A percentile compares a stretch with the other conserved stretches of the same genome.
phyloP scores from a whole-genome alignment of 1,140 invertebrate genomes.

The Pissodes strobi region DNA sequence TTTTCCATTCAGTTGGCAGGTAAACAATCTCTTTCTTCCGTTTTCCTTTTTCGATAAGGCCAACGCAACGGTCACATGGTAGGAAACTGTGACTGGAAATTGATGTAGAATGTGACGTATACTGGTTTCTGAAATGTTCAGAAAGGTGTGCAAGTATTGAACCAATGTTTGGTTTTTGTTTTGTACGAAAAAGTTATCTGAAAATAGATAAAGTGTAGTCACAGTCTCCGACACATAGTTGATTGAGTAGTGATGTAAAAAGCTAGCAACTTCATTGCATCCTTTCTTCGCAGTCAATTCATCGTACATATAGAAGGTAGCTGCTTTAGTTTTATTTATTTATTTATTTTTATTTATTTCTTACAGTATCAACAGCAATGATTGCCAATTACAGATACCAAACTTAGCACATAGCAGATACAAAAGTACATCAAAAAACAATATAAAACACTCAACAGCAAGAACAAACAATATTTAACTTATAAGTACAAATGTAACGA shows the following conservation, averaged over 20 bases:
- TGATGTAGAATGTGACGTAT: too few relatives aligned
- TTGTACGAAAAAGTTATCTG: constrained; percentile 21
- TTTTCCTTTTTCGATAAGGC: too few relatives aligned
- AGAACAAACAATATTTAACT: too few relatives aligned
- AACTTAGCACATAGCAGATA: too few relatives aligned
- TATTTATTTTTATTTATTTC: too few relatives aligned
- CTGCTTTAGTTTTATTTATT: constrained; percentile 10
- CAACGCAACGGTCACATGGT: too few relatives aligned
- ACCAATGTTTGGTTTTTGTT: constrained; percentile 26
- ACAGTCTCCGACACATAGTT: constrained; percentile 5
- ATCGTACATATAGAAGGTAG: constrained; percentile 32
- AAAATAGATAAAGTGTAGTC: constrained; percentile 14
- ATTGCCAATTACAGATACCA: too few relatives aligned
- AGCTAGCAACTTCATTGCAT: constrained; percentile 21
- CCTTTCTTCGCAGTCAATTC: constrained; percentile 18
- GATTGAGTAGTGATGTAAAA: constrained; percentile 16
- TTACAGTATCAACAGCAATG: too few relatives aligned
- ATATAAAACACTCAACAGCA: too few relatives aligned
- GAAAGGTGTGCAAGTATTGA: not conserved
- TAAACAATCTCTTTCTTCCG: not conserved
- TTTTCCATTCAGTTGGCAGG: not conserved
- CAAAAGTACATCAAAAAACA: too few relatives aligned
- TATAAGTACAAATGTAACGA: too few relatives aligned
- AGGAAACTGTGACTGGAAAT: too few relatives aligned
- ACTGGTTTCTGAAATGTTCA: not conserved